Evolutionary conservation across 2,888 invertebrate species (phyloP).

Genomic region (Odontocolon sp.): DNA sequence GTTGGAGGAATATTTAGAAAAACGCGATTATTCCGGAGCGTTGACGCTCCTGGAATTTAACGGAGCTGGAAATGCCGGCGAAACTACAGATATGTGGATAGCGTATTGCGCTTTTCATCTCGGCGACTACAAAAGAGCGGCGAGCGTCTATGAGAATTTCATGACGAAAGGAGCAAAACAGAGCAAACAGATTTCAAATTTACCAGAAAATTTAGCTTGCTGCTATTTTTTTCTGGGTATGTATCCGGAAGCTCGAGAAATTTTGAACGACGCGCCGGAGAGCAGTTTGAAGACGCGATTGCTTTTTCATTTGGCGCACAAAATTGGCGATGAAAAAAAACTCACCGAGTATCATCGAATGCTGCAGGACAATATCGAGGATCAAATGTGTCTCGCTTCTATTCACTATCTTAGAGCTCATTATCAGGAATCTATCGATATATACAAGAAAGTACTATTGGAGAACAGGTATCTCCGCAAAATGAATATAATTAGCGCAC

Average conservation of each 20-base stretch:
- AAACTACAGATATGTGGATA: conserved; percentile 90
- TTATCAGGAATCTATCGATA: conserved; percentile 99
- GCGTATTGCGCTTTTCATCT: conserved; percentile 98
- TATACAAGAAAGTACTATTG: conserved; percentile 95
- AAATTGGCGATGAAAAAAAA: conserved; percentile 92
- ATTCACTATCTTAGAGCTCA: conserved; percentile 98
- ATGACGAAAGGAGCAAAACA: conserved; percentile 73
- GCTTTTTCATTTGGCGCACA: conserved; percentile 96
- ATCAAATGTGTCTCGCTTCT: conserved; percentile 97
- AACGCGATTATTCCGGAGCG: conserved; percentile 97
- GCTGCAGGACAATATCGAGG: conserved; percentile 93
- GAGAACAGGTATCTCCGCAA: conserved; percentile 89
- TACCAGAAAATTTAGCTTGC: conserved; percentile 92
- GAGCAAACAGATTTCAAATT: conserved; percentile 82
- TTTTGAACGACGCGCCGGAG: conserved; percentile 85
- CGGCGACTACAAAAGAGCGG: conserved; percentile 91
- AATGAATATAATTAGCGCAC: not conserved
- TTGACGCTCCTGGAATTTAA: conserved; percentile 94
- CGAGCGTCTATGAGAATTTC: conserved; percentile 83
- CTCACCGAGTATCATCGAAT: conserved; percentile 92
- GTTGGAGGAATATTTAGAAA: conserved; percentile 93
- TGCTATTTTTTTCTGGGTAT: conserved; percentile 97
- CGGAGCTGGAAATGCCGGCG: conserved; percentile 77
- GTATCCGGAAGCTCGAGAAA: conserved; percentile 88
- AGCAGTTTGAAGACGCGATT: conserved; percentile 89